Base-by-base conservation (phyloP, 2,888 invertebrate species). In the Peribatodes rhomboidaria region DNA sequence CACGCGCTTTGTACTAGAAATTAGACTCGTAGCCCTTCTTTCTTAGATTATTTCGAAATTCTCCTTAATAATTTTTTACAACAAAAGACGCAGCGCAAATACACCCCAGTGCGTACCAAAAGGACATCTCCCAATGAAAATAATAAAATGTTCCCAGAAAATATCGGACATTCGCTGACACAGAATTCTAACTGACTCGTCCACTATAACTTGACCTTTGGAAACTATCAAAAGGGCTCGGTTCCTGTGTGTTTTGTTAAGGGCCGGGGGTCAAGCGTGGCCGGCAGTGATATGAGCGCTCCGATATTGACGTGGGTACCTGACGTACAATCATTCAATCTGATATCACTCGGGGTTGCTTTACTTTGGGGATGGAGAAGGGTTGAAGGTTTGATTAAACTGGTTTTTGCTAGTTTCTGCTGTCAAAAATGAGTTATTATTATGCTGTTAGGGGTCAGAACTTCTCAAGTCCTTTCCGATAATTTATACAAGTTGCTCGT, bases 261-360 rank as follows among this genome's bases (percentile, higher is more conserved):
- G 70, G 61, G 53, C 58, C 33, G 31, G 60, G 56, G 72, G 56
- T 70, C 69, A 14, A n/a, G 33, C 11, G n/a, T 9, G 11, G 20
- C 49, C 67, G 68, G 68, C 52, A 61, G 33, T 55, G 66, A 62
- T 65, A 67, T 68, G 69, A 68, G 68, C 53, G 47, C 58, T 35
- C 57, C 59, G 67, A 59, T 70, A 70, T 72, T 72, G 72, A 72
- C 72, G 61, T 61, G 70, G 72, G 72, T 72, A 70, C 66, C 68
- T 68, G 69, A 67, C 66, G 56, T 61, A 61, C 69, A 62, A 68
- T 67, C 70, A 70, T 72, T 72, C 70, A 70, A 70, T 70, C 70
- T 63, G 64, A 64, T 64, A 59, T 53, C 46, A 53, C 46, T 37
- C 31, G 39, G 39, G 44, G 14, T 57, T 56, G 37, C 37, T 63